Conservation (phyloP, 2,113 vertebrate genomes). For the Cercocebus atys region DNA sequence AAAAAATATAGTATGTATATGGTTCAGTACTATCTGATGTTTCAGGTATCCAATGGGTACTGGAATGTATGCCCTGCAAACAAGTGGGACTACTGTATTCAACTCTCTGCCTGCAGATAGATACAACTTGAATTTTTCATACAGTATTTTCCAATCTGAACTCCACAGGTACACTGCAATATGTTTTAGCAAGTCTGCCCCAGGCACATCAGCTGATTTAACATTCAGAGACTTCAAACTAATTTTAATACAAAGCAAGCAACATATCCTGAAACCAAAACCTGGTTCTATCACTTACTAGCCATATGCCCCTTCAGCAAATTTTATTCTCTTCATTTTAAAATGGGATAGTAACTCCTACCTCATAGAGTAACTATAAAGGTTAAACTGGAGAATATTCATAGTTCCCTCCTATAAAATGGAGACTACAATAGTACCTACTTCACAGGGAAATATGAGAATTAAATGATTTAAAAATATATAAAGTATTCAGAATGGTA, state of each 20-base stretch:
- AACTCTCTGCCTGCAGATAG: background rate
- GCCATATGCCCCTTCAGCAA: background rate
- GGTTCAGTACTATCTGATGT: background rate
- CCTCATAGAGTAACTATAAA: background rate
- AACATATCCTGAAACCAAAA: background rate
- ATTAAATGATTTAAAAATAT: conserved; percentile 21
- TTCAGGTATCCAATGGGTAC: background rate
- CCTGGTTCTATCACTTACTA: background rate
- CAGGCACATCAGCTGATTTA: background rate
- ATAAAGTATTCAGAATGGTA: background rate
- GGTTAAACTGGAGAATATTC: background rate
- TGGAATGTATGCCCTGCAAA: background rate
- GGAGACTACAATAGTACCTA: background rate
- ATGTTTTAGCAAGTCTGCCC: background rate
- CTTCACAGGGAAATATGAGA: background rate
- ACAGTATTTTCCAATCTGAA: background rate
- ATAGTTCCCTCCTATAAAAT: background rate
- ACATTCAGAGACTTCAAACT: background rate
- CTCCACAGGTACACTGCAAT: background rate
- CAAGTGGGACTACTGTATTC: background rate
- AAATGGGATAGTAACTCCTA: conserved; percentile 9
- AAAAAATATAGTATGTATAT: background rate
- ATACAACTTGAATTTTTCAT: background rate
- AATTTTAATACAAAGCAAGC: background rate
- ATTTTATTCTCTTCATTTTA: conserved; percentile 13